These are phyloP conservation scores for Andrena trimmerana DNA, from an alignment of 2,888 invertebrate genomes.

Conservation along the genomic window DNA sequence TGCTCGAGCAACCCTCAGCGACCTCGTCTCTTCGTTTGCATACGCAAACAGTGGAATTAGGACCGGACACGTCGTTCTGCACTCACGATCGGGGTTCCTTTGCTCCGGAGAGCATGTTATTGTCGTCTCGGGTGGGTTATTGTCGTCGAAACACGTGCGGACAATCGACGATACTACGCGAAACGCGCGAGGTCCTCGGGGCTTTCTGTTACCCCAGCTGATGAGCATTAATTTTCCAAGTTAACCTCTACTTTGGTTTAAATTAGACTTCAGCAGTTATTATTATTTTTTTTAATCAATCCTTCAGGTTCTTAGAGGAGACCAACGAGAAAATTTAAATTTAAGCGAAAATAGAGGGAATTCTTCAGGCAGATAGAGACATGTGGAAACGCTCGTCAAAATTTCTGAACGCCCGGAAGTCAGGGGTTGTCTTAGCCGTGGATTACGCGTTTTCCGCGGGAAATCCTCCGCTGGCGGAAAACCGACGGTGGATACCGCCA, in stretches of 20 bases:
- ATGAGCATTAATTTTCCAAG: background rate
- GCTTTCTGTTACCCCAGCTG: background rate
- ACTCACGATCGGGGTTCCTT: slow-evolving; percentile 44
- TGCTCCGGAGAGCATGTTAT: slow-evolving; percentile 54
- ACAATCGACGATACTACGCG: slow-evolving; percentile 61
- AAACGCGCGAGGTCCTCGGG: slow-evolving; percentile 40
- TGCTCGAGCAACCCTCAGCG: slow-evolving; percentile 12
- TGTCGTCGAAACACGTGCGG: slow-evolving; percentile 61
- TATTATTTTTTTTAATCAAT: too few relatives aligned
- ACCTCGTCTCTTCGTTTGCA: slow-evolving; percentile 75
- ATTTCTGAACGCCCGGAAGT: slow-evolving; percentile 20
- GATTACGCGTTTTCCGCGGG: slow-evolving; percentile 48
- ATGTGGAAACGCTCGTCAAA: slow-evolving; percentile 3
- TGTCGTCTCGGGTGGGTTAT: slow-evolving; percentile 64
- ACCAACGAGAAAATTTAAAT: too few relatives aligned
- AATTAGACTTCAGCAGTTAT: too few relatives aligned
- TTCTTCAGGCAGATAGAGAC: background rate
- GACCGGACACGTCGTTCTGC: slow-evolving; percentile 61
- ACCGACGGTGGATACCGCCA: slow-evolving; percentile 56
- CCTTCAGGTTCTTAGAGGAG: too few relatives aligned
- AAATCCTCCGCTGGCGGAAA: slow-evolving; percentile 26
- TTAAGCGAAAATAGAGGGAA: background rate
- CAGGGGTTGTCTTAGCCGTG: slow-evolving; percentile 23
- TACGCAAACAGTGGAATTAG: slow-evolving; percentile 79
- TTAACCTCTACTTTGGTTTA: too few relatives aligned